A percentile compares a stretch with the other conserved stretches of the same genome.
Conservation (phyloP, 2,113 vertebrate genomes). For the Polypterus bichir region DNA sequence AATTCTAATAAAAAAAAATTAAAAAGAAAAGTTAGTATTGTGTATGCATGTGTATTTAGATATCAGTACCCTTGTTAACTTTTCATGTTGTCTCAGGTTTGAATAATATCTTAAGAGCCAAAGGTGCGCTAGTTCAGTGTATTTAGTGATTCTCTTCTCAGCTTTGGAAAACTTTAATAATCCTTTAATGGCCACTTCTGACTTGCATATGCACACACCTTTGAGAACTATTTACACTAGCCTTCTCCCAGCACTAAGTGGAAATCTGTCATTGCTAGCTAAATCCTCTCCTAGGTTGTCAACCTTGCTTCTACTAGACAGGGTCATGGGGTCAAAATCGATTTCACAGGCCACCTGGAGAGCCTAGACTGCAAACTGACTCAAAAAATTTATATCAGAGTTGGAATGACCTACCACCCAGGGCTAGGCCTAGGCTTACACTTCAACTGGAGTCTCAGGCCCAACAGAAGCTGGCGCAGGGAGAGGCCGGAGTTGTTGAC, state of each 20-base stretch:
- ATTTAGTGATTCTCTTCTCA: slow-evolving; percentile 20
- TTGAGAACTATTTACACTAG: slow-evolving; percentile 58
- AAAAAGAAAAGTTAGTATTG: too few species aligned
- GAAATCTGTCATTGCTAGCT: slow-evolving; percentile 83
- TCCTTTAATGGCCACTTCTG: slow-evolving; percentile 62
- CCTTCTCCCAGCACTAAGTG: slow-evolving; percentile 55
- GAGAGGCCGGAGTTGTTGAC: slow-evolving; percentile 76
- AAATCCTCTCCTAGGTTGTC: slow-evolving; percentile 73
- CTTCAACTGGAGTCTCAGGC: slow-evolving; percentile 50
- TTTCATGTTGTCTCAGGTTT: background rate
- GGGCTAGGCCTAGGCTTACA: slow-evolving; percentile 51
- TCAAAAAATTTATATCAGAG: slow-evolving; percentile 95
- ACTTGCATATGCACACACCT: slow-evolving; percentile 46
- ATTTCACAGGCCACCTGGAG: slow-evolving; percentile 97
- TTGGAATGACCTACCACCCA: slow-evolving; percentile 66
- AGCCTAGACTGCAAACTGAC: slow-evolving; percentile 90
- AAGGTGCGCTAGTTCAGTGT: slow-evolving; percentile 6
- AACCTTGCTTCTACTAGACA: slow-evolving; percentile 72
- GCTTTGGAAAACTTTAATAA: slow-evolving; percentile 47
- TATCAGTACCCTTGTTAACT: too few species aligned
- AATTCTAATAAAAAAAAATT: too few species aligned
- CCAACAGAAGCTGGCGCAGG: slow-evolving; percentile 50
- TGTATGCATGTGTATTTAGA: too few species aligned
- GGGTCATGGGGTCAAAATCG: slow-evolving; percentile 90
- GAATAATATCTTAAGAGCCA: slow-evolving; percentile 2